Conservation (phyloP, 1,140 invertebrate species). For the Ephestia elutella region DNA sequence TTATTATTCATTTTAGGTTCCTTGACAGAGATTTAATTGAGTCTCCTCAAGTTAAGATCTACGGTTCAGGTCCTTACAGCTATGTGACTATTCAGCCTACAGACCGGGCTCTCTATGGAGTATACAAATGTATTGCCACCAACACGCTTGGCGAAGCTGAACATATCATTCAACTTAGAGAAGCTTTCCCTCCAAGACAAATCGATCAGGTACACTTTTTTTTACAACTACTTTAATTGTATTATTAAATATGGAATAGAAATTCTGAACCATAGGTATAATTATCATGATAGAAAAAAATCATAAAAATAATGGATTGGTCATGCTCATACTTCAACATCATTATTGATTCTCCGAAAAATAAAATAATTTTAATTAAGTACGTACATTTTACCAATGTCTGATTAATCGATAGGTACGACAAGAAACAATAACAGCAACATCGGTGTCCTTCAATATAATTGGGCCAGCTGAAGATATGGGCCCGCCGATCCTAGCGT, state of each 20-base stretch:
- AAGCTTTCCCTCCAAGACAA: constrained; percentile 75
- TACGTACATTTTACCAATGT: too few species aligned
- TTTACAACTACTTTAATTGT: too few species aligned
- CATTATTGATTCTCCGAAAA: too few species aligned
- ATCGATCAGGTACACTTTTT: constrained; percentile 45
- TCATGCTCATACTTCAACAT: too few species aligned
- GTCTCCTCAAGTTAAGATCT: constrained; percentile 76
- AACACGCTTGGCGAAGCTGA: constrained; percentile 83
- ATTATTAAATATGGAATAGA: too few species aligned
- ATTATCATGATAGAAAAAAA: too few species aligned
- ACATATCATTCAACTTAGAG: constrained; percentile 80
- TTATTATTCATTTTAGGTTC: constrained; percentile 43
- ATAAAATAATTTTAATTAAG: too few species aligned
- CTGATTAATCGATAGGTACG: constrained; percentile 74
- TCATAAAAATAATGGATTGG: too few species aligned
- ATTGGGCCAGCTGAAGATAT: constrained; percentile 81
- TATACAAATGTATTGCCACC: constrained; percentile 87
- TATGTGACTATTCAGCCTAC: constrained; percentile 80
- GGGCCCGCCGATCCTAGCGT: constrained; percentile 83
- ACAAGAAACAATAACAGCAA: constrained; percentile 83
- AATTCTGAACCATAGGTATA: too few species aligned
- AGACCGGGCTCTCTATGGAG: constrained; percentile 80
- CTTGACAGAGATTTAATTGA: constrained; percentile 73
- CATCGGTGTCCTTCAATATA: constrained; percentile 87
- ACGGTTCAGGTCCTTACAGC: constrained; percentile 81